These are phyloP conservation scores for Heterocephalus glaber DNA, from an alignment of 2,113 vertebrate genomes.

Conservation along the genomic window DNA sequence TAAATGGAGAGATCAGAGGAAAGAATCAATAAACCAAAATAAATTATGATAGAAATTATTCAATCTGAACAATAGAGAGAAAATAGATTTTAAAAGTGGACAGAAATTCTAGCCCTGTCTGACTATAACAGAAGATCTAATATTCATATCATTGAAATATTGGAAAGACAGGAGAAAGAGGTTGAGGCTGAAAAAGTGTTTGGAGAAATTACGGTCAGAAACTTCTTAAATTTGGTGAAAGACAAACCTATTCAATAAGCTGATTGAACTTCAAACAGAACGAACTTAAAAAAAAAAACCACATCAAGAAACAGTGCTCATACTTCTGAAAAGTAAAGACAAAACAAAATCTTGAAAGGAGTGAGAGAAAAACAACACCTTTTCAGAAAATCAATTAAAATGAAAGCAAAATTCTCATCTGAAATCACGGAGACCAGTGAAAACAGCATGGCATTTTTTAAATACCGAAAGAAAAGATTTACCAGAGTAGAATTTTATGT, in stretches of 20 bases:
- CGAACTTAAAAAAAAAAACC: not conserved
- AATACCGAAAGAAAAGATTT: not conserved
- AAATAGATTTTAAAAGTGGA: not conserved
- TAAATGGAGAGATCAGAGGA: not conserved
- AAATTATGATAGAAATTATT: not conserved
- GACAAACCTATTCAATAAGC: not conserved
- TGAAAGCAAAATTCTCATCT: not conserved
- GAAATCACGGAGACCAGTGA: not conserved
- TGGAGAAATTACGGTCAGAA: not conserved
- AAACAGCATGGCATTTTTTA: not conserved
- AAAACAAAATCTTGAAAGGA: not conserved
- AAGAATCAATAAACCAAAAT: not conserved
- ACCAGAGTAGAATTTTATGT: not conserved
- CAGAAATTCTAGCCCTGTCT: not conserved
- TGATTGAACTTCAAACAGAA: not conserved
- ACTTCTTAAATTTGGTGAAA: not conserved
- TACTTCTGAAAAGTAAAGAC: not conserved
- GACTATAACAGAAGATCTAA: not conserved
- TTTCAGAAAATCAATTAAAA: not conserved
- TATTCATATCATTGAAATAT: not conserved
- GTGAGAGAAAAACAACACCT: not conserved
- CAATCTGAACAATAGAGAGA: not conserved
- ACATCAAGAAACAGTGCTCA: not conserved
- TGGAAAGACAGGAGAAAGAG: not conserved
- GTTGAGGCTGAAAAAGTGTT: not conserved